Base-by-base conservation (phyloP, 2,797 vertebrate genomes). In the Tapirus indicus region DNA sequence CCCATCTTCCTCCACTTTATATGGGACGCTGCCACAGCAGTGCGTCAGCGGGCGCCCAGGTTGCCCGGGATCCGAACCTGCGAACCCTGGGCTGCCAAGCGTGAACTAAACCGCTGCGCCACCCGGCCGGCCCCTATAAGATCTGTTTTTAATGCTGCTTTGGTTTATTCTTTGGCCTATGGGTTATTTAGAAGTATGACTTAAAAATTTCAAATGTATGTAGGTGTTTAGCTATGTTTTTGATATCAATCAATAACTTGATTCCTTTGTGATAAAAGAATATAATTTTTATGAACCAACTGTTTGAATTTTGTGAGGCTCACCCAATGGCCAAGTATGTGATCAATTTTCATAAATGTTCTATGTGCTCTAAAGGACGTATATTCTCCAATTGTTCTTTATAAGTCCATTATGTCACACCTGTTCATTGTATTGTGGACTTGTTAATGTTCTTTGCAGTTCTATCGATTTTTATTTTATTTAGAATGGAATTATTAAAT, bases 261-360 rank as follows among this genome's bases (percentile, higher is more conserved):
- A 92, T 91, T 96, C 71, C 16, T 7, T 60, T 86, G 10, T 56
- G 44, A 83, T 49, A 66, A 79, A 44, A 93, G 0, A 56, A 52
- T 12, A 38, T 66, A 95, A 66, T 77, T 68, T 87, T 38, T 87
- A 86, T 83, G 58, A 87, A 54, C 21, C 68, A 86, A 41, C 20
- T 47, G 17, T 88, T 54, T 78, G 29, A 82, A 95, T 95, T 91
- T 86, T 92, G 79, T 86, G 68, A 95, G 74, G 89, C 1, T 9
- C 52, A 87, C 11, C 72, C 29, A 96, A 74, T 82, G 54, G 17
- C 6, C 16, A 47, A 80, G 52, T 64, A 60, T 72, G 44, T 47
- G 32, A 68, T 88, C 14, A 72, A 27, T 85, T 86, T 91, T 75
- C 93, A 32, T 75, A 96, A 95, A 86, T 54, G 8, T 77, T 93